Evolutionary conservation across 2,888 invertebrate genomes (phyloP), one percentile per base, ranked within the genome.

Genomic region (Tenthredo livida): DNA sequence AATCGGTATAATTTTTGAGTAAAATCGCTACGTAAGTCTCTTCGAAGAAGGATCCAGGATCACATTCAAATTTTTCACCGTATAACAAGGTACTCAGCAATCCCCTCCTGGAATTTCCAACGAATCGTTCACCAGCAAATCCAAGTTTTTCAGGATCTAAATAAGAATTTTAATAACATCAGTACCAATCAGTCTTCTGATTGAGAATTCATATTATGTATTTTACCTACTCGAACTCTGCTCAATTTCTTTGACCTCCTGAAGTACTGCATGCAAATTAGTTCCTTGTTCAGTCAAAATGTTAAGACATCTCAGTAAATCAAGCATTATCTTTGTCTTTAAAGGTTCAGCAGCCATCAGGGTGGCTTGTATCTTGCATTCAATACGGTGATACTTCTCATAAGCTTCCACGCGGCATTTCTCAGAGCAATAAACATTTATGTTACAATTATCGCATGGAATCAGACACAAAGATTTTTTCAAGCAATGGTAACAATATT

Each of bases 341-440:
- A 47, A 12, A 1, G 73, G 25, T 7, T 15, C 1, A 47, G 73
- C n/a, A 21, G 21, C 9, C 1, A 47, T 6, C 47, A 75, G 10
- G 12, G 73, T 75, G 15, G 40, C 21, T 25, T 75, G 73, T 75
- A 86, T 33, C 15, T 43, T 58, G 50, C 86, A 86, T 58, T 86
- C 86, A 40, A 43, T 67, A 33, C 67, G 50, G 37, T 86, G 86
- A 25, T 85, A 83, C 15, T 70, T 70, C n/a, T 86, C 47, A 43
- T 58, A 85, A 5, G 85, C 83, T 70, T 73, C 54, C 15, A 17
- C 61, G 2, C 67, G 47, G 4, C 86, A 86, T 33, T 50, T 80
- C 0, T 2, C 43, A 17, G 84, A 75, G 54, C 86, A 85, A 43
- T 86, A 86, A 33, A 85, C 33, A 0, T 33, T 17, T 0, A 50